Conservation (phyloP, 2,113 vertebrate genomes). For the Engraulis encrasicolus region DNA sequence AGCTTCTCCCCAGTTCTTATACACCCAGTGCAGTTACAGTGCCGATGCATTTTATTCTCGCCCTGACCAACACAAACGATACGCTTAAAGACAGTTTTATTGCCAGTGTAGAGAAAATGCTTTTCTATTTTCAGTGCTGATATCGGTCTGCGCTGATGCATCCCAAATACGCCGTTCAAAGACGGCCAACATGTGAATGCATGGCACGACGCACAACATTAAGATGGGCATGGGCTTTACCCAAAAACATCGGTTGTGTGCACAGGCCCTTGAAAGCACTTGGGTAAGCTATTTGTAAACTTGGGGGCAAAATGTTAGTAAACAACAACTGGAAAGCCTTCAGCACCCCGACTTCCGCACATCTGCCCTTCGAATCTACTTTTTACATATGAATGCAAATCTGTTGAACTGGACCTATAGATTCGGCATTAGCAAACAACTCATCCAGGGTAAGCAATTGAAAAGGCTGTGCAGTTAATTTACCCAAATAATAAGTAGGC, state of each 20-base stretch:
- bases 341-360: conserved; percentile 5
- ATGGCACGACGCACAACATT: not conserved
- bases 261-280: not conserved
- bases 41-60: not conserved
- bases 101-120: not conserved
- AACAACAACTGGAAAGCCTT: conserved; percentile 4
- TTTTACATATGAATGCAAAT: not conserved
- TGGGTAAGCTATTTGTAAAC: conserved; percentile 16
- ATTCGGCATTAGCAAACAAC: not conserved
- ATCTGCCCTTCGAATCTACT: not conserved
- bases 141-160: not conserved
- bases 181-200: not conserved
- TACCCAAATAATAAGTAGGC: not conserved
- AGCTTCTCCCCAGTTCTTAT: not conserved
- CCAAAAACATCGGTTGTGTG: not conserved
- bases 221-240: not conserved
- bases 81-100: not conserved
- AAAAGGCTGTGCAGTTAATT: not conserved
- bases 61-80: not conserved
- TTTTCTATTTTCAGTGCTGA: not conserved
- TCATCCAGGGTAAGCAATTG: not conserved
- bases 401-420: not conserved
- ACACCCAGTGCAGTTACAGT: not conserved
- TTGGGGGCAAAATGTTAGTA: conserved; percentile 12
- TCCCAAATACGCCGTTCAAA: not conserved